phyloP scores from a whole-genome alignment of 2,888 invertebrate genomes.

The Penaeus monodon region DNA sequence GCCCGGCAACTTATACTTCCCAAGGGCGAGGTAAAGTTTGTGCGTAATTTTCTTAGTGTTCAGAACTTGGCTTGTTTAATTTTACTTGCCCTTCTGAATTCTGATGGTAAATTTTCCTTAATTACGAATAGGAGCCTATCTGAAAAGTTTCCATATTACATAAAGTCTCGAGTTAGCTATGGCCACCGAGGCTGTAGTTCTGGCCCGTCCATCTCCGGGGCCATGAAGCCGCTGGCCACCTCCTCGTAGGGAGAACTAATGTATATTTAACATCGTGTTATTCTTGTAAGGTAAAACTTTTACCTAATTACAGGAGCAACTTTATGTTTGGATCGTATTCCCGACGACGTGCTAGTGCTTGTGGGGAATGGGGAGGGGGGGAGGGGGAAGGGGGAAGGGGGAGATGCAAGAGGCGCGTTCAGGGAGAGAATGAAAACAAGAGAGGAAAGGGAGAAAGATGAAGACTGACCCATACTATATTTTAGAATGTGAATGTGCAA shows the following conservation, averaged over 20 bases:
- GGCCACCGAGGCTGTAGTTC: no score
- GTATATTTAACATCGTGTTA: constrained; percentile 25
- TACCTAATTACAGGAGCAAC: constrained; percentile 21
- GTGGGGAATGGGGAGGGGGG: neutral
- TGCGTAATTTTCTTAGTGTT: constrained; percentile 6
- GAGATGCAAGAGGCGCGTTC: neutral
- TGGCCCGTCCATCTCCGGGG: no score
- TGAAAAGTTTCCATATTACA: no score
- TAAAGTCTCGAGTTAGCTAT: no score
- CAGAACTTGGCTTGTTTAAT: constrained; percentile 2
- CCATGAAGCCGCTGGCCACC: no score
- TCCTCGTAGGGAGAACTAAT: constrained; percentile 3
- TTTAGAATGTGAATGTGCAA: no score
- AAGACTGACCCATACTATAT: no score
- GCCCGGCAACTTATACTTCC: neutral
- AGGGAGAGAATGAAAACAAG: neutral
- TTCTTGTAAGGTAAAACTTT: constrained; percentile 5
- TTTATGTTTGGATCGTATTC: constrained; percentile 29
- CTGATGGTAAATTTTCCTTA: constrained; percentile 21
- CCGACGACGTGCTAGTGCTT: neutral
- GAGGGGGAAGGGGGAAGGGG: no score
- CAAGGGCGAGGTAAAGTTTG: neutral
- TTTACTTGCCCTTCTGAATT: constrained; percentile 12
- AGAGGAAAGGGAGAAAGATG: neutral
- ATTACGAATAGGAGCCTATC: neutral